phyloP scores from a whole-genome alignment of 2,888 invertebrate species.

The Acrobasis consociella region DNA sequence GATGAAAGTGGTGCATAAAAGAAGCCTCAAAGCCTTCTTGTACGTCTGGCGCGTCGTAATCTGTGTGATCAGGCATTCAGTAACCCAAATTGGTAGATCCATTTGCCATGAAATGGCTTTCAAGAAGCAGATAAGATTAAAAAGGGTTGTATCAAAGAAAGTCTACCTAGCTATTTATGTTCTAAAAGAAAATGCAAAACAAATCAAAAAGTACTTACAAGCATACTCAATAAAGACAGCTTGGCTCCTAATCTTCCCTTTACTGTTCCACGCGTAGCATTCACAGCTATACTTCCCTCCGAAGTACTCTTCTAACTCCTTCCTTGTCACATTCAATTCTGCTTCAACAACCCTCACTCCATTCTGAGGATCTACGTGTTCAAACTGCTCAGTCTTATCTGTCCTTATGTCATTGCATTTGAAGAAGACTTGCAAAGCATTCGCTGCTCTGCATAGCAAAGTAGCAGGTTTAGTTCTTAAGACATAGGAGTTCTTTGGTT shows the following conservation, averaged over 20 bases:
- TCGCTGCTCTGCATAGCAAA: conserved; percentile 93
- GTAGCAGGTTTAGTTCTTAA: conserved; percentile 94
- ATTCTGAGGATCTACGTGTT: conserved; percentile 90
- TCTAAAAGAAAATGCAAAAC: too few relatives aligned
- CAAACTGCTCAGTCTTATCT: conserved; percentile 84
- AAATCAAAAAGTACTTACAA: conserved; percentile 85
- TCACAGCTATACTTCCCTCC: conserved; percentile 92
- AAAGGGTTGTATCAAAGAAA: too few relatives aligned
- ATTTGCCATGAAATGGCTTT: too few relatives aligned
- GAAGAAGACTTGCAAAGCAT: conserved; percentile 92
- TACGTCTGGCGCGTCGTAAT: too few relatives aligned
- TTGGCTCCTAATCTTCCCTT: conserved; percentile 89
- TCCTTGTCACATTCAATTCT: conserved; percentile 88
- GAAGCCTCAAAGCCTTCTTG: too few relatives aligned
- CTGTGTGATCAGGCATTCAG: too few relatives aligned
- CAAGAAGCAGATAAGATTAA: too few relatives aligned
- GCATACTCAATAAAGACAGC: conserved; percentile 90
- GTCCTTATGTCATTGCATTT: conserved; percentile 88
- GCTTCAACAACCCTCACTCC: conserved; percentile 90
- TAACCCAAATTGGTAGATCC: too few relatives aligned
- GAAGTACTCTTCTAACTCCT: conserved; percentile 92
- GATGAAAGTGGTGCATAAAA: too few relatives aligned
- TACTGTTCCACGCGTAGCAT: conserved; percentile 92
- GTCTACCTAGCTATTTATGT: too few relatives aligned
- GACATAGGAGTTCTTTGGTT: conserved; percentile 94